Evolutionary conservation across 2,797 vertebrate genomes (phyloP), one percentile per base, ranked within the genome.

Genomic region (Sciurus vulgaris): DNA sequence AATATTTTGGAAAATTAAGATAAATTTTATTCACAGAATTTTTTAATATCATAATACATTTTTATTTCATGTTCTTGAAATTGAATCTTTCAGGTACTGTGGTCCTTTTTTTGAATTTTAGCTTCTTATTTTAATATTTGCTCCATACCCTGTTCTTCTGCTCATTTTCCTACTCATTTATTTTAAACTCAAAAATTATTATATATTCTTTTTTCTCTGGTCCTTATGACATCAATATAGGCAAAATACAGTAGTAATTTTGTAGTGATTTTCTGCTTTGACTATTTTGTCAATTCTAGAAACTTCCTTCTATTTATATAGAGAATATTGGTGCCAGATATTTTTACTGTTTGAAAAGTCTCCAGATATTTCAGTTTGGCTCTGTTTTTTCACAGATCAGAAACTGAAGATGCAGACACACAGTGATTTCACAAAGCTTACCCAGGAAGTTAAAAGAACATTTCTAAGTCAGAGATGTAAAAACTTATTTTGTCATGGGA

Each of bases 1-100:
- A 70, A 35, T 49, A 77, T 81, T 77, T 95, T 82, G 10, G 2
- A 77, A 92, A 86, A 92, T 41, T 89, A 88, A 79, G 56, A 73
- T 7, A 86, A 30, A 17, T 35, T n/a, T 93, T 11, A 81, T 15
- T 73, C 2, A 63, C 74, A 85, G 18, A 56, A 22, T 56, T 56
- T 56, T 56, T 38, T 22, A 56, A 7, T 56, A 56, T 56, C 18
- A 56, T 56, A 8, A 22, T 22, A 56, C 7, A 22, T 56, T 22
- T 56, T 56, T 3, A 56, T 56, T 56, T 56, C 22, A 56, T 56
- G 54, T 56, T 56, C 18, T 56, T 56, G 7, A 18, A 7, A 56
- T 56, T 56, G 7, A 56, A 56, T 56, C 18, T 22, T 56, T 22
- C 54, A 56, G 20, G 8, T 56, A 22, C 20, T 56, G 51, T 56